A percentile compares a stretch with the other conserved stretches of the same genome.
phyloP scores from a whole-genome alignment of 2,113 vertebrate species.

The Todiramphus saurophagus region DNA sequence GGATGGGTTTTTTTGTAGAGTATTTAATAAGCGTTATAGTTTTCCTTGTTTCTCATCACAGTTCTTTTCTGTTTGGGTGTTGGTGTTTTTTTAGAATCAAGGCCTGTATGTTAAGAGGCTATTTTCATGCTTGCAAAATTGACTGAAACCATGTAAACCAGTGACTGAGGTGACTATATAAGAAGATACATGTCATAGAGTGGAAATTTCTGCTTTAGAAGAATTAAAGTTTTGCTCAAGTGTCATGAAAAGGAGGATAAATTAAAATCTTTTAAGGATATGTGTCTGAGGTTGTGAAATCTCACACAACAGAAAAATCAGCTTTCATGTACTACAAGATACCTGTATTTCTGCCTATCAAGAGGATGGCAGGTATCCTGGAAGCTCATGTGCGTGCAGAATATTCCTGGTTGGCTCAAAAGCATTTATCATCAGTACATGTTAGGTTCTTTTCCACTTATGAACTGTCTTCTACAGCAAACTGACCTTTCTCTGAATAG shows the following conservation, averaged over 20 bases:
- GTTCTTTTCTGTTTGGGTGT: not conserved
- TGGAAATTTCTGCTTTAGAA: not conserved
- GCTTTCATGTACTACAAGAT: not conserved
- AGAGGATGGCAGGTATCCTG: too few relatives aligned
- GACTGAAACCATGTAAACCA: not conserved
- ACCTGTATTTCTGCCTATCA: not conserved
- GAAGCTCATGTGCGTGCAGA: not conserved
- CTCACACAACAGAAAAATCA: not conserved
- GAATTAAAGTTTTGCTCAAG: not conserved
- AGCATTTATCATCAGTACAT: not conserved
- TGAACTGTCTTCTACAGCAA: constrained; percentile 17
- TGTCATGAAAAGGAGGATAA: not conserved
- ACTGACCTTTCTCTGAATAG: constrained; percentile 60
- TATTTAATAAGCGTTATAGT: not conserved
- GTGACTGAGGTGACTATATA: not conserved
- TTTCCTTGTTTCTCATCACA: not conserved
- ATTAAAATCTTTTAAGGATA: not conserved
- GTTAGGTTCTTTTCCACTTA: not conserved
- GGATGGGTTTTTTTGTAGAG: not conserved
- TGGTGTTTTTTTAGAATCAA: not conserved
- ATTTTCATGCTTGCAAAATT: not conserved
- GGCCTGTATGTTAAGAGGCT: not conserved
- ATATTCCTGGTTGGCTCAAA: not conserved
- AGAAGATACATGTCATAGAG: not conserved
- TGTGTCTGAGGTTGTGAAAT: not conserved